These are phyloP conservation scores for Nycticryphes semicollaris DNA, from an alignment of 2,113 vertebrate genomes.

Conservation along the genomic window DNA sequence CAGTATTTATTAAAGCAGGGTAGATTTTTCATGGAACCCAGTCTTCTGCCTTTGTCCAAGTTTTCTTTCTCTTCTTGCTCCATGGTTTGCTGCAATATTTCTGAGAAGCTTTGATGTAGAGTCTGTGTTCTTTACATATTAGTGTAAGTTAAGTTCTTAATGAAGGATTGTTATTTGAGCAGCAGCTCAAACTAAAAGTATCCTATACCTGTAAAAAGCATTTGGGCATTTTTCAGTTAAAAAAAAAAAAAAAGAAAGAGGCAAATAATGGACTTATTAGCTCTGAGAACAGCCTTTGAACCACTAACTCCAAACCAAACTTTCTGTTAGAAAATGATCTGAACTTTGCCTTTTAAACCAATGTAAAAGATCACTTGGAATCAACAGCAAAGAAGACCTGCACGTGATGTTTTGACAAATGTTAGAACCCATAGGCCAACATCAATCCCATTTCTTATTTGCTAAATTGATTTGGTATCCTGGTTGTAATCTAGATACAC, in stretches of 20 bases:
- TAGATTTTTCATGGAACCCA: not conserved
- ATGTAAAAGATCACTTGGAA: not conserved
- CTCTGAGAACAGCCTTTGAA: not conserved
- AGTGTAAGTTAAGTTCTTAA: not conserved
- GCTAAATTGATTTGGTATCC: not conserved
- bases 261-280: not conserved
- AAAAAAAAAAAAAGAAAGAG: not conserved
- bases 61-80: not conserved
- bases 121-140: not conserved
- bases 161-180: not conserved
- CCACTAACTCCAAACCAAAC: conserved; percentile 14
- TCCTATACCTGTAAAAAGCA: not conserved
- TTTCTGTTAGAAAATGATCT: not conserved
- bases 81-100: not conserved
- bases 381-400: not conserved
- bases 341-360: conserved; percentile 40
- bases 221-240: not conserved
- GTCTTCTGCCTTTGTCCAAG: not conserved
- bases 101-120: not conserved
- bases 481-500: not conserved
- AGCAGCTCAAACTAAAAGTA: not conserved
- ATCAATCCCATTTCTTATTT: not conserved
- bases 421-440: not conserved
- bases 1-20: not conserved
- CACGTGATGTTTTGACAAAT: conserved; percentile 20